Conservation (phyloP, 2,113 vertebrate genomes). For the Microtus richardsoni region DNA sequence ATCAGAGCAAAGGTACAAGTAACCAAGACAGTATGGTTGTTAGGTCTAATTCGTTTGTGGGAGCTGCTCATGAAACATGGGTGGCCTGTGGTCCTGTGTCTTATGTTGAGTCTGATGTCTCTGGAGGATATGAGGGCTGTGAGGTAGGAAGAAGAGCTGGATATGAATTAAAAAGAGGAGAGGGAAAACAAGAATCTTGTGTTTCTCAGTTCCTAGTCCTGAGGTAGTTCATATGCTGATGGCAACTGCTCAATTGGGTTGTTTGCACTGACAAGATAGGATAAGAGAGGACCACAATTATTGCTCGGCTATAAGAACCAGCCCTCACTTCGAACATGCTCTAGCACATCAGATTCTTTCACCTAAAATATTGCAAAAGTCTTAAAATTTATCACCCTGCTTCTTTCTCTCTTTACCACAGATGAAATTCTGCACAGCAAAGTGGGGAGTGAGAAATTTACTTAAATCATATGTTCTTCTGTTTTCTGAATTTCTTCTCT, state of each 20-base stretch:
- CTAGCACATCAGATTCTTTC: background rate
- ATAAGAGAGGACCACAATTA: background rate
- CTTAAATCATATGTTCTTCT: background rate
- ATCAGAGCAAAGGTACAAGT: background rate
- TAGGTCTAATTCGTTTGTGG: background rate
- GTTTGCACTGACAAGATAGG: background rate
- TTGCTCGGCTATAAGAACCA: background rate
- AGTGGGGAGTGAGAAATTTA: background rate
- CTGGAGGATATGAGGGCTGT: too few species aligned
- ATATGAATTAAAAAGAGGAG: background rate
- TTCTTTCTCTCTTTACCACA: background rate
- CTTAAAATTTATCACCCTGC: background rate
- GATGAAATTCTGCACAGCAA: background rate
- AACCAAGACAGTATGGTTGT: background rate
- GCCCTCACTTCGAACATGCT: background rate
- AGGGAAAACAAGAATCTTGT: background rate
- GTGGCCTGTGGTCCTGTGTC: background rate
- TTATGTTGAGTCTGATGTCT: background rate
- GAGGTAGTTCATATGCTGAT: background rate
- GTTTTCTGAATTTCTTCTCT: background rate
- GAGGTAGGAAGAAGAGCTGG: background rate
- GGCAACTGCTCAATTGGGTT: background rate
- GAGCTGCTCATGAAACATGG: background rate
- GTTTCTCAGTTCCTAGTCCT: background rate
- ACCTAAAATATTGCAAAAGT: background rate